Evolutionary conservation across 1,140 invertebrate genomes (phyloP), one percentile per base, ranked within the genome.

Genomic region (Anastatus disparis): DNA sequence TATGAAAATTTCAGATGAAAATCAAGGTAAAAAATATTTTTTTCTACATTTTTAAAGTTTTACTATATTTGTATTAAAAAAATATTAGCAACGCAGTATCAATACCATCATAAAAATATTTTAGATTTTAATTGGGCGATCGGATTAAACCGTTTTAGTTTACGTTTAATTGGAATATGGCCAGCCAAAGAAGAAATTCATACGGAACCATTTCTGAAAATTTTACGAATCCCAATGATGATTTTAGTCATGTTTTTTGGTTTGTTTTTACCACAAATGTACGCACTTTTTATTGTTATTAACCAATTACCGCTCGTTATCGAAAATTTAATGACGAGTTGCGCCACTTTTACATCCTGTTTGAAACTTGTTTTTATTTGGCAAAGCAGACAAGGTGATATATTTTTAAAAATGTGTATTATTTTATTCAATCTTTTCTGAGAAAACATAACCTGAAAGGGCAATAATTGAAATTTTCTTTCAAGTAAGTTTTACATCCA

Each of bases 311-410:
- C 55, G 3, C 29, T 68, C 0, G 66, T 59, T 1, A 38, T 68
- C 12, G 55, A 68, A 10, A 68, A 68, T 13, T 9, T 68, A 0
- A 48, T 59, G 42, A 68, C 65, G 0, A 59, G 40, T 12, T 59
- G 26, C 20, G 7, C 65, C 0, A 50, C 42, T 7, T n/a, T 68
- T 1, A 24, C 42, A 12, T 58, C 40, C 9, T 68, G 65, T 20
- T 0, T 59, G 6, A 68, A 68, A 20, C 55, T 68, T 3, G 58
- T 15, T 15, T 59, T 68, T 20, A 2, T 68, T 7, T 68, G 65
- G 65, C n/a, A 22, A 6, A 35, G 20, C 27, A 68, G 31, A 46
- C 24, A 8, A 22, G 40, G 65, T 68, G 24, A 53, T 13, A 3
- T 44, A 44, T 44, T 15, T 44, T 3, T 15, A 44, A 15, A 15